Evolutionary conservation across 2,888 invertebrate species (phyloP), one percentile per base, ranked within the genome.

Genomic region (Tachystola acroxantha): DNA sequence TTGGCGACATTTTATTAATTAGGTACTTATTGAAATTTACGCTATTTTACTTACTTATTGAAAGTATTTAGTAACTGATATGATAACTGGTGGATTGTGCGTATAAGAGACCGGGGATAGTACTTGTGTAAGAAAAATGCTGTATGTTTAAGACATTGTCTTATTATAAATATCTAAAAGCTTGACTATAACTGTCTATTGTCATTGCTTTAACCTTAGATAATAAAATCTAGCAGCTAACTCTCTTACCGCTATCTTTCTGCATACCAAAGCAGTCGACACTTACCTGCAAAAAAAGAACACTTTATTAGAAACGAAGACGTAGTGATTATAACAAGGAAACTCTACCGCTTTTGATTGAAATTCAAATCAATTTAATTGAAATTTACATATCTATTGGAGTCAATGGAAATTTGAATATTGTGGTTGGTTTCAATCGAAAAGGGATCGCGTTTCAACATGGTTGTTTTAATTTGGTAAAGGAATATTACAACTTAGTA

Each of bases 201-300:
- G n/a, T n/a, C n/a, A n/a, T n/a, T n/a, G n/a, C n/a, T 22, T 7
- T 22, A 22, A 22, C 7, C 2, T 2, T 22, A 2, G 7, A 2
- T 7, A 7, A 22, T 22, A 22, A 2, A 7, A 27, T 27, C 7
- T 27, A 7, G 6, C 1, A 10, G 11, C 19, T 10, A 11, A 9
- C 20, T 20, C 16, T 19, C 28, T 34, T 34, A 28, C 28, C 34
- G 19, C 10, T 4, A 11, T 27, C 1, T 7, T 11, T 6, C 10
- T 27, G 11, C 11, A n/a, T n/a, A n/a, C n/a, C n/a, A n/a, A n/a
- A n/a, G n/a, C n/a, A n/a, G n/a, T n/a, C 14, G 14, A 24, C 24
- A n/a, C 46, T 46, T 46, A 46, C 46, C 48, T 48, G 46, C 16
- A 41, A 46, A 29, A 34, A 33, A 27, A 31, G 14, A 28, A 32